Percentiles rank a stretch among this genome's conserved stretches.
Conservation (phyloP, 2,888 invertebrate species). For the Diarsia brunnea region DNA sequence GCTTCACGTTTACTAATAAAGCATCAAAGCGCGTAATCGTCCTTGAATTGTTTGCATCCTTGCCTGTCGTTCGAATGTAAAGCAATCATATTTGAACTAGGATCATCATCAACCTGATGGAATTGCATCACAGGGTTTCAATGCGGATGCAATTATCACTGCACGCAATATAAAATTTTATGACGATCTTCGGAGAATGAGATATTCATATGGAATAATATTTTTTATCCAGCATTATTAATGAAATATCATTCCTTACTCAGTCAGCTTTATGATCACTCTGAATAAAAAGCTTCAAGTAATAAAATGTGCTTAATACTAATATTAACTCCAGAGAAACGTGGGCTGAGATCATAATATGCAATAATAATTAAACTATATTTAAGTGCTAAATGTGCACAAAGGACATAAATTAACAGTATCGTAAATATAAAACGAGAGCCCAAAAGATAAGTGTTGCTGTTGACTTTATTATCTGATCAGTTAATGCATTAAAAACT, state of each 20-base stretch:
- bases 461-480: slow-evolving; percentile 21
- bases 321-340: slow-evolving; percentile 25
- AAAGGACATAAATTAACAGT: slow-evolving; percentile 33
- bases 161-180: slow-evolving; percentile 27
- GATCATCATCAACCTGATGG: not conserved
- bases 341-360: slow-evolving; percentile 30
- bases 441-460: slow-evolving; percentile 27
- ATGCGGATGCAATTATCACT: slow-evolving; percentile 37
- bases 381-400: slow-evolving; percentile 45
- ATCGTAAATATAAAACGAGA: slow-evolving; percentile 26
- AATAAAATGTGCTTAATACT: slow-evolving; percentile 42
- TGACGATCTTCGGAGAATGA: not conserved
- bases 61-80: not conserved
- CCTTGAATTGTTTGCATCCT: slow-evolving; percentile 7
- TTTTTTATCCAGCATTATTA: slow-evolving; percentile 24
- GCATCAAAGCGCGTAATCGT: not conserved
- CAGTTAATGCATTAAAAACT: slow-evolving; percentile 11
- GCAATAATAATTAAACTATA: slow-evolving; percentile 52
- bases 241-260: not conserved
- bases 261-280: slow-evolving; percentile 23
- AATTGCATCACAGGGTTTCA: slow-evolving; percentile 3
- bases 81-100: not conserved
- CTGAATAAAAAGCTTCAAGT: slow-evolving; percentile 37
- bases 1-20: not conserved
- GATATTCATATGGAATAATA: slow-evolving; percentile 1